Evolutionary conservation across 2,888 invertebrate species (phyloP).

Genomic region (Actias luna): DNA sequence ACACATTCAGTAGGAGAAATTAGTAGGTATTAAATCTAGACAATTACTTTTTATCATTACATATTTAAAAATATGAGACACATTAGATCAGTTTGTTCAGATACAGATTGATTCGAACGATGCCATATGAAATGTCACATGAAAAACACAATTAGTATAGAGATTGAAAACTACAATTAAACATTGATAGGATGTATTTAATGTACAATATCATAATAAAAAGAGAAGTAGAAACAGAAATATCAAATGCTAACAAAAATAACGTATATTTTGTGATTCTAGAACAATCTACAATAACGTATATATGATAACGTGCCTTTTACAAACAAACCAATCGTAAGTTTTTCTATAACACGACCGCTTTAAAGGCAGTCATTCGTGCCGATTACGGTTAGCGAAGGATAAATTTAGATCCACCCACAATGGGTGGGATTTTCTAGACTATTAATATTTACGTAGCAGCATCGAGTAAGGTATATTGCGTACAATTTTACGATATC

Average conservation of each 20-base stretch:
- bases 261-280: background rate
- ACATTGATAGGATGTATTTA: background rate
- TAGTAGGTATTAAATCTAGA: background rate
- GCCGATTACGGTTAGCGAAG: conserved; percentile 31
- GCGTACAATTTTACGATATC: conserved; percentile 12
- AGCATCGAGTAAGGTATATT: conserved; percentile 33
- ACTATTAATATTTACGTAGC: conserved; percentile 36
- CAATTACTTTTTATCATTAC: background rate
- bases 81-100: background rate
- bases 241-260: background rate
- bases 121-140: no score
- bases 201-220: background rate
- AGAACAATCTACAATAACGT: background rate
- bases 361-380: conserved; percentile 1
- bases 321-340: background rate
- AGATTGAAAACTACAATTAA: background rate
- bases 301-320: background rate
- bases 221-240: background rate
- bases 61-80: background rate
- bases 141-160: no score
- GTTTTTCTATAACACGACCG: background rate
- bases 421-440: conserved; percentile 44
- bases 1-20: background rate
- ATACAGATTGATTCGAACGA: background rate
- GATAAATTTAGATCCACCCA: conserved; percentile 57